Conservation (phyloP, 2,113 vertebrate species). For the Triplophysa rosa region DNA sequence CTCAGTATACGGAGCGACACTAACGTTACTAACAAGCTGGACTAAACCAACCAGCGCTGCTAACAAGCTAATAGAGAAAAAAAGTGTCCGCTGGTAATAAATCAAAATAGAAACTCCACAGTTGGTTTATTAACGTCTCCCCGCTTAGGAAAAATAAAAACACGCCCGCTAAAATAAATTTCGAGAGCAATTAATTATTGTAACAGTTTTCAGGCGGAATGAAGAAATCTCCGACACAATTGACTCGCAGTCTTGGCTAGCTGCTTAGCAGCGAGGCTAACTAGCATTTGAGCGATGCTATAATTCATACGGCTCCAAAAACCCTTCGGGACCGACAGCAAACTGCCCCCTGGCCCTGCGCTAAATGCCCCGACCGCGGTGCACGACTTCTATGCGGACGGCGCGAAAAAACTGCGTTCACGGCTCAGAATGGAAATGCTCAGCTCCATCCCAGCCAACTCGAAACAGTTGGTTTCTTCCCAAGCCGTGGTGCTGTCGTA, state of each 20-base stretch:
- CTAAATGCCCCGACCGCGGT: slow-evolving; percentile 11
- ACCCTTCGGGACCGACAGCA: slow-evolving; percentile 36
- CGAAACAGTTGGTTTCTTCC: slow-evolving; percentile 43
- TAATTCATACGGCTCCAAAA: slow-evolving; percentile 27
- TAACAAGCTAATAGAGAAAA: slow-evolving; percentile 71
- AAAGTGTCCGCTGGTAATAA: slow-evolving; percentile 66
- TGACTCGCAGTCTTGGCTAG: slow-evolving; percentile 40
- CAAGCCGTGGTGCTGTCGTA: slow-evolving; percentile 43
- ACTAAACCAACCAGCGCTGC: slow-evolving; percentile 63
- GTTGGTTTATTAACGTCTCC: slow-evolving; percentile 33
- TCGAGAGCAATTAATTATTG: neutral
- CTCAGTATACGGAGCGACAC: slow-evolving; percentile 6
- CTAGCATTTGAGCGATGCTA: slow-evolving; percentile 46
- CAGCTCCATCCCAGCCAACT: slow-evolving; percentile 54
- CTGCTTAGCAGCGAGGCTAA: slow-evolving; percentile 49
- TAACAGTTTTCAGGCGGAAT: neutral
- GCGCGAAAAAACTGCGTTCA: slow-evolving; percentile 20
- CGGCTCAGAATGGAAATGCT: slow-evolving; percentile 31
- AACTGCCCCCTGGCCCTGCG: slow-evolving; percentile 18
- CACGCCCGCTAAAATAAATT: slow-evolving; percentile 1
- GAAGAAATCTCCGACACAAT: slow-evolving; percentile 35
- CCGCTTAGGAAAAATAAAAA: neutral
- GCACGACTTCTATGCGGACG: neutral
- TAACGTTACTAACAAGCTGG: slow-evolving; percentile 34
- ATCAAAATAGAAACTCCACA: slow-evolving; percentile 7